Conservation (phyloP, 2,888 invertebrate species). For the Cheilosia vernalis region DNA sequence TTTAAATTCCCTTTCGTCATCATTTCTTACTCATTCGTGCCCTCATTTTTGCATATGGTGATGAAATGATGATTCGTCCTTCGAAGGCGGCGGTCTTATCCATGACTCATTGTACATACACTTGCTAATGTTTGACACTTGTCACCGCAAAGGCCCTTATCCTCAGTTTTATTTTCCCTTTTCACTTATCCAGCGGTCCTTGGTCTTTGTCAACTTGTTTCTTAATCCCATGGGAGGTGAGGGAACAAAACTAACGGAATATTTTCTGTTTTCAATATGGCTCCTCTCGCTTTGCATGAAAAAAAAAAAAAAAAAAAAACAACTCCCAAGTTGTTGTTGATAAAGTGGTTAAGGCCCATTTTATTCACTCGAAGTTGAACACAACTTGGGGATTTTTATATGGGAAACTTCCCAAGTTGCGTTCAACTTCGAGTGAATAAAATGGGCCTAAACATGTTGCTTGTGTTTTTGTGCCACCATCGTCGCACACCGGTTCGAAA, state of each 20-base stretch:
- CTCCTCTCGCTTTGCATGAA: neutral
- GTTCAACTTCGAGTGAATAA: too few species aligned
- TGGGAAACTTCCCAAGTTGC: too few species aligned
- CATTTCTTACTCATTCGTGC: conserved; percentile 32
- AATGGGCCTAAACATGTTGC: conserved; percentile 73
- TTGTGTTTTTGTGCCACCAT: conserved; percentile 66
- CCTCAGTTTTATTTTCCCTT: conserved; percentile 6
- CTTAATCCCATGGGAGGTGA: conserved; percentile 51
- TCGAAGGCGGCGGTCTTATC: conserved; percentile 36
- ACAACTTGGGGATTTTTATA: too few species aligned
- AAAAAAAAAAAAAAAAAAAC: conserved; percentile 1
- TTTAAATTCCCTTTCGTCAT: conserved; percentile 29
- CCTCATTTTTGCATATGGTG: conserved; percentile 54
- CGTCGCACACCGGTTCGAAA: conserved; percentile 50
- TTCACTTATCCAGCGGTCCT: conserved; percentile 4
- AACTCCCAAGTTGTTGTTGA: conserved; percentile 54
- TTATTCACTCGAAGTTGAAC: too few species aligned
- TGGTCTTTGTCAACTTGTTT: conserved; percentile 53
- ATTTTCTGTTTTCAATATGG: conserved; percentile 37
- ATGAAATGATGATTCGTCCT: conserved; percentile 58
- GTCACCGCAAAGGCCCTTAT: conserved; percentile 36
- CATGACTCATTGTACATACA: conserved; percentile 59
- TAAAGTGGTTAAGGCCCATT: conserved; percentile 74
- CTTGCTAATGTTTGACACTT: conserved; percentile 62
- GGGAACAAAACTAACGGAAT: conserved; percentile 58